Evolutionary conservation across 2,797 vertebrate species (phyloP).

Genomic region (Sciurus vulgaris): DNA sequence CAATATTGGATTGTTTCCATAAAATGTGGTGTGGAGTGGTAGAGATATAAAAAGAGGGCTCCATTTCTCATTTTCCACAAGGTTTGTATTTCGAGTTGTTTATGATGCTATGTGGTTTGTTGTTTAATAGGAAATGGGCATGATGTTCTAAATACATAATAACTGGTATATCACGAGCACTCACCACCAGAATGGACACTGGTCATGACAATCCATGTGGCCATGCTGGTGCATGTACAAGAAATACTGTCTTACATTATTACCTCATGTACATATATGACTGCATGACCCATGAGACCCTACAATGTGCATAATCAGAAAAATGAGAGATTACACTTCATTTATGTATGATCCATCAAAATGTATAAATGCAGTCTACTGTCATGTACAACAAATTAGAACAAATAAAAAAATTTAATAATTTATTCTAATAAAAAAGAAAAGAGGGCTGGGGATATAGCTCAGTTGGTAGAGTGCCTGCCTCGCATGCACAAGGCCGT

Average conservation of each 20-base stretch:
- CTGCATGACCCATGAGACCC: no score
- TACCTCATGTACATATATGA: no score
- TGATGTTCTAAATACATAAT: neutral
- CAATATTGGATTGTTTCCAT: slow-evolving; percentile 22
- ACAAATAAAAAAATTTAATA: no score
- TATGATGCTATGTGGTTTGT: neutral
- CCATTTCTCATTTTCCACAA: neutral
- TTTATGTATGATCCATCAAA: no score
- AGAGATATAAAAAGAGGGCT: neutral
- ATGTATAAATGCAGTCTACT: no score
- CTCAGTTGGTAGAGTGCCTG: no score
- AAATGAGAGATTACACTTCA: no score
- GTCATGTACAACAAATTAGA: no score
- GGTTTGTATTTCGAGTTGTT: neutral
- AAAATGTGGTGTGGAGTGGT: neutral
- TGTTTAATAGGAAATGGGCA: neutral
- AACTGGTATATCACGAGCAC: neutral
- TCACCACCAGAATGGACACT: neutral
- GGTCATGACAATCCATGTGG: neutral
- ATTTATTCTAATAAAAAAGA: no score
- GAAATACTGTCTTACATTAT: neutral
- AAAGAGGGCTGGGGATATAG: no score
- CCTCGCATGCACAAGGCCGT: no score
- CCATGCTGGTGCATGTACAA: neutral
- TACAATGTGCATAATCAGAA: no score